phyloP scores from a whole-genome alignment of 2,797 vertebrate species.

The Leptodactylus fallax region DNA sequence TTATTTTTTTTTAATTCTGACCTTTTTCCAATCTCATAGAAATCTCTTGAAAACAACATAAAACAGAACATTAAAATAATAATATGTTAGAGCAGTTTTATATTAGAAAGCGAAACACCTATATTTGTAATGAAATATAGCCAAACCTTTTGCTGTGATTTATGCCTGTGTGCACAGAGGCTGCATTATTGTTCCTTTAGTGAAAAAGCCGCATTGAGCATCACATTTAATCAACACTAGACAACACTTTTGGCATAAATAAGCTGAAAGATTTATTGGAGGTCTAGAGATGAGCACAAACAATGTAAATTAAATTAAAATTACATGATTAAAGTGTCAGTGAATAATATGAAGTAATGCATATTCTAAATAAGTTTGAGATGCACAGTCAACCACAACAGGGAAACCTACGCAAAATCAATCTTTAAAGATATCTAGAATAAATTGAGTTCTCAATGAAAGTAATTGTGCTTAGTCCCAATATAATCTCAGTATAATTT shows the following conservation, averaged over 20 bases:
- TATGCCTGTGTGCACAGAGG: not conserved
- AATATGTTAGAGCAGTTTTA: not conserved
- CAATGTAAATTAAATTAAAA: conserved; percentile 44
- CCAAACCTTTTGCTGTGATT: not conserved
- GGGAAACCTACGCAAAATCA: not conserved
- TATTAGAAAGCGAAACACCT: not conserved
- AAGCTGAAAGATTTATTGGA: conserved; percentile 19
- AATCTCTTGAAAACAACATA: too few species aligned
- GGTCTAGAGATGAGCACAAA: conserved; percentile 29
- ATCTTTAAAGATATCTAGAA: conserved; percentile 1
- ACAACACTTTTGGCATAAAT: conserved; percentile 29
- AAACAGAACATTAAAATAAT: too few species aligned
- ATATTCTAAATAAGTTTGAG: conserved; percentile 26
- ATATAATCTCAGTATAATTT: not conserved
- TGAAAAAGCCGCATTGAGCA: not conserved
- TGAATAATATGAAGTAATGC: conserved; percentile 18
- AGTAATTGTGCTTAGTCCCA: not conserved
- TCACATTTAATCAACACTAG: conserved; percentile 14
- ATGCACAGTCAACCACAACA: conserved; percentile 18
- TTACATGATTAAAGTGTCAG: conserved; percentile 37
- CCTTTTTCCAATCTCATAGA: too few species aligned
- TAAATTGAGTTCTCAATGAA: not conserved
- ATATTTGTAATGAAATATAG: not conserved
- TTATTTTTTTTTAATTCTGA: too few species aligned
- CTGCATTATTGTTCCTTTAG: not conserved